Base-by-base conservation (phyloP, 2,797 vertebrate species). In the Tiaroga cobitis region DNA sequence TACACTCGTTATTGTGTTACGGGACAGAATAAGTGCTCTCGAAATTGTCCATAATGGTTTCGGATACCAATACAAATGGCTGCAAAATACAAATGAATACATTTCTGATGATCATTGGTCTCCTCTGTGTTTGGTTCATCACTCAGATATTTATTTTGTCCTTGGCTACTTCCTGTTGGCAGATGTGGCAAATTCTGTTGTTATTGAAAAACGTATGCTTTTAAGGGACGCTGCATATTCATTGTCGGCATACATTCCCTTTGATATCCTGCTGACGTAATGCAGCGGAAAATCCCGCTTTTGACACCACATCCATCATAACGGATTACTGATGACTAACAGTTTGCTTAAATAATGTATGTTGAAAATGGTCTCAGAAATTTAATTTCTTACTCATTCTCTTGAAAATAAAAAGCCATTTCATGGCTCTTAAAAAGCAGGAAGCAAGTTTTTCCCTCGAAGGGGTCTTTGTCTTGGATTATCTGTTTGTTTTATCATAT, bases 241-340 rank as follows among this genome's bases (percentile, higher is more conserved):
- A 49, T n/a, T n/a, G n/a, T n/a, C n/a, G n/a, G n/a, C n/a, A n/a
- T n/a, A n/a, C n/a, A n/a, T n/a, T n/a, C n/a, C n/a, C n/a, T n/a
- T 61, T 87, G 49, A 87, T 80, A 85, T 82, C 39, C 54, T 76
- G 76, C 82, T 86, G 75, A 88, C 8, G 18, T 73, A n/a, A n/a
- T n/a, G n/a, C n/a, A n/a, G n/a, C n/a, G n/a, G n/a, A 89, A 81
- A 75, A 69, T 78, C 65, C 29, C 2, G 0, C 54, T 56, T 76
- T 73, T 70, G 63, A 54, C 29, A 8, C 39, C 51, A 73, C 41
- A 41, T 70, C 75, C 82, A 61, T 88, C 80, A 83, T 41, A 72
- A 65, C 41, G 49, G 85, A 88, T 87, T 83, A 63, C 43, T 37
- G 34, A 29, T 43, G 49, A 82, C 16, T 80, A 51, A 81, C 16